A percentile compares a stretch with the other conserved stretches of the same genome.
These are phyloP conservation scores for Pristionchus exspectatus DNA, from an alignment of 2,888 invertebrate species.

Conservation along the genomic window DNA sequence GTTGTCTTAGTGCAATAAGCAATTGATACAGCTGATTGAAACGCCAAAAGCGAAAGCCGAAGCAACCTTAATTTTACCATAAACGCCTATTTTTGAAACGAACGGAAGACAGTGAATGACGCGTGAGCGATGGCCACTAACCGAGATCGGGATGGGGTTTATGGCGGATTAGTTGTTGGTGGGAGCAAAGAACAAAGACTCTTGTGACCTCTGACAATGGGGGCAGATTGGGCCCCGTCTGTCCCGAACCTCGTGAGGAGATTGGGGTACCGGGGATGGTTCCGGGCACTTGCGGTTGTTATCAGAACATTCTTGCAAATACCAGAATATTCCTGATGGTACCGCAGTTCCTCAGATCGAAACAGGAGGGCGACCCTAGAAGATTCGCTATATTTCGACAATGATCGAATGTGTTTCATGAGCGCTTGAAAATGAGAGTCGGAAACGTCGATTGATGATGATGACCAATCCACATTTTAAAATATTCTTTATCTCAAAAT, in stretches of 20 bases:
- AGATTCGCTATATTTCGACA: not conserved
- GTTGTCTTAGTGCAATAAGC: not conserved
- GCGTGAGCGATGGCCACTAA: not conserved
- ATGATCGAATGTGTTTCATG: not conserved
- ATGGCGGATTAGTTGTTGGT: not conserved
- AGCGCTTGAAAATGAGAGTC: too few species aligned
- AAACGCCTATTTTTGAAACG: too few species aligned
- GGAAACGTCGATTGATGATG: too few species aligned
- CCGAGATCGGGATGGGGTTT: not conserved
- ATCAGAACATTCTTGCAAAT: not conserved
- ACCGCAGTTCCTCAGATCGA: not conserved
- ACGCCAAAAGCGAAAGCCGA: not conserved
- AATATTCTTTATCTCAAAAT: too few species aligned
- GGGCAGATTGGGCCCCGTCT: not conserved
- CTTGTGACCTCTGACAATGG: slow-evolving; percentile 9
- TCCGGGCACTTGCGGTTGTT: not conserved
- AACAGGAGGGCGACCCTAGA: not conserved
- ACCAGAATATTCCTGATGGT: not conserved
- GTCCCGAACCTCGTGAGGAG: not conserved
- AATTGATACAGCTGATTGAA: not conserved
- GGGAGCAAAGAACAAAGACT: not conserved
- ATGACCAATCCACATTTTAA: too few species aligned
- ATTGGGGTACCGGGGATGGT: not conserved
- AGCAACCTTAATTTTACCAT: not conserved
- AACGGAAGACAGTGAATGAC: too few species aligned